A percentile compares a stretch with the other conserved stretches of the same genome.
phyloP scores from a whole-genome alignment of 2,113 vertebrate genomes.

The Melanerpes aurifrons region DNA sequence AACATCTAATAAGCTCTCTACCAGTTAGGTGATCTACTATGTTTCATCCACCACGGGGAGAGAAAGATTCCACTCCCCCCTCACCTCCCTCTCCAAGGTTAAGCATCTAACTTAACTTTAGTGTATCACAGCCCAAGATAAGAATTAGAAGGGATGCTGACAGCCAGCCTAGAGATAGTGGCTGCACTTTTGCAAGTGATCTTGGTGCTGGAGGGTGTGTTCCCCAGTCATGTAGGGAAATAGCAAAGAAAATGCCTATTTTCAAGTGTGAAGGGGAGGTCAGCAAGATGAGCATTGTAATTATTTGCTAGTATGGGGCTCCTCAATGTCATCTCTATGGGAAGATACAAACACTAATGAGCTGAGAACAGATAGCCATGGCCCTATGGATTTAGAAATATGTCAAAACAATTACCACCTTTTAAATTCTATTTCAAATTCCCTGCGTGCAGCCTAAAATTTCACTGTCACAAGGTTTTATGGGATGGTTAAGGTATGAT shows the following conservation, averaged over 20 bases:
- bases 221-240: constrained; percentile 22
- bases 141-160: neutral
- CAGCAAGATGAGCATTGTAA: neutral
- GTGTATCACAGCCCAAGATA: constrained; percentile 11
- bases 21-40: neutral
- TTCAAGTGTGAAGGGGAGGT: constrained; percentile 32
- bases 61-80: neutral
- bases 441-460: neutral
- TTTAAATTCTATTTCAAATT: constrained; percentile 5
- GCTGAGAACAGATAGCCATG: neutral
- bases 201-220: neutral
- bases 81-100: neutral
- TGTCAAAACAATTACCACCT: neutral
- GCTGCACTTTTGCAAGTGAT: constrained; percentile 22
- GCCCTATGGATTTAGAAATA: neutral
- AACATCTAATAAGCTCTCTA: neutral
- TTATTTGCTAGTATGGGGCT: neutral
- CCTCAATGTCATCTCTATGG: neutral
- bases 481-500: neutral
- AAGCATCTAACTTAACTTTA: neutral
- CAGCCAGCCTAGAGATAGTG: neutral
- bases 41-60: neutral
- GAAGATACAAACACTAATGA: neutral
- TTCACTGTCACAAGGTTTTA: neutral
- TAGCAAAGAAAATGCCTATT: constrained; percentile 13